Evolutionary conservation across 2,113 vertebrate genomes (phyloP), one percentile per base, ranked within the genome.

Genomic region (Vanacampus margaritifer): DNA sequence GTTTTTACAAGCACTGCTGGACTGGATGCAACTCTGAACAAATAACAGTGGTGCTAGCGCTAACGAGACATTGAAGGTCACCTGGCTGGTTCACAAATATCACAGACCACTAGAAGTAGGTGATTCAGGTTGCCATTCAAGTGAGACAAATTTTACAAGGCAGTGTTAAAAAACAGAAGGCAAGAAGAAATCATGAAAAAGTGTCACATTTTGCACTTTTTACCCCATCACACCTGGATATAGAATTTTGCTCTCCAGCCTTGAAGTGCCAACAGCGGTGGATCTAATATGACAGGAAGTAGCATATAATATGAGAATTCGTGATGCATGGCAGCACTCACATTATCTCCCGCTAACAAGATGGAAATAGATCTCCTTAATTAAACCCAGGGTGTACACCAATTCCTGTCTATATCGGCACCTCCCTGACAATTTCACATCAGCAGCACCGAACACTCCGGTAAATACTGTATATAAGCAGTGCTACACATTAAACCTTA

Each of bases 351-450:
- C 83, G 84, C 84, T 87, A 91, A 90, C 87, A 88, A 89, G 85
- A 88, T 89, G 84, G 83, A 89, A 91, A 90, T 85, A 84, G 89
- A 89, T 89, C 83, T 82, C 77, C 83, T 80, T 87, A 90, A 91
- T 90, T 86, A 88, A 87, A 84, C 82, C 85, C 87, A 81, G 79
- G 67, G 79, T 87, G 85, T 83, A 75, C 76, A 86, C 85, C 88
- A 88, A 89, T 89, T 87, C 86, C 84, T 80, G 41, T 68, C 84
- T 87, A 88, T 86, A 87, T 87, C 83, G 84, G 82, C 70, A 82
- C 76, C 88, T 83, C 87, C 80, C 74, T 84, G 85, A 87, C 85
- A 79, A 87, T 83, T 88, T 79, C 77, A 83, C 87, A 77, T 79
- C 85, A 82, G 84, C 86, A 84, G 71, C 64, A 62, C 70, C 21